Evolutionary conservation across 2,113 vertebrate species (phyloP).

Genomic region (Aptenodytes patagonicus): DNA sequence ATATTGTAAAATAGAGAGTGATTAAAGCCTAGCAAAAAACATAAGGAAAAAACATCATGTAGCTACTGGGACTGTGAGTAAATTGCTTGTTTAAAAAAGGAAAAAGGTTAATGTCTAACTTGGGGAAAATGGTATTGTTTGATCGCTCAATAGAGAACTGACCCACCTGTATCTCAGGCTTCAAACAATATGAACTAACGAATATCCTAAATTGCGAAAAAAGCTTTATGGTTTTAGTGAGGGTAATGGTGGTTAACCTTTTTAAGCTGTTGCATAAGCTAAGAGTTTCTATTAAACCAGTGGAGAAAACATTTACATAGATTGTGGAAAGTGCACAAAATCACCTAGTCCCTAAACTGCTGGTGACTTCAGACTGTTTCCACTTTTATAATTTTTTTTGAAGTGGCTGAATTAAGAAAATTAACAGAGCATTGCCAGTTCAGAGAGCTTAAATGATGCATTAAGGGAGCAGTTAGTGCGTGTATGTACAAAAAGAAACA

Average conservation of each 20-base stretch:
- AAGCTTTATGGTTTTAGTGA: background rate
- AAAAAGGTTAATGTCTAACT: constrained; percentile 10
- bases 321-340: background rate
- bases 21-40: background rate
- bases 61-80: background rate
- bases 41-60: background rate
- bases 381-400: background rate
- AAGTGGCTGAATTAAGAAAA: constrained; percentile 25
- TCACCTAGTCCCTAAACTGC: background rate
- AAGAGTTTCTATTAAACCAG: background rate
- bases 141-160: background rate
- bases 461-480: background rate
- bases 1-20: background rate
- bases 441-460: constrained; percentile 1
- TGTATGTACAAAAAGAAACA: background rate
- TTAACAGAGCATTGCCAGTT: constrained; percentile 25
- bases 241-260: background rate
- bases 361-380: background rate
- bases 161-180: background rate
- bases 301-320: background rate
- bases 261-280: background rate
- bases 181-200: background rate
- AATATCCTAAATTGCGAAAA: background rate
- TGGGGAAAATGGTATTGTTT: background rate
- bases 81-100: background rate